Base-by-base conservation (phyloP, 2,113 vertebrate genomes). In the Pongo abelii region DNA sequence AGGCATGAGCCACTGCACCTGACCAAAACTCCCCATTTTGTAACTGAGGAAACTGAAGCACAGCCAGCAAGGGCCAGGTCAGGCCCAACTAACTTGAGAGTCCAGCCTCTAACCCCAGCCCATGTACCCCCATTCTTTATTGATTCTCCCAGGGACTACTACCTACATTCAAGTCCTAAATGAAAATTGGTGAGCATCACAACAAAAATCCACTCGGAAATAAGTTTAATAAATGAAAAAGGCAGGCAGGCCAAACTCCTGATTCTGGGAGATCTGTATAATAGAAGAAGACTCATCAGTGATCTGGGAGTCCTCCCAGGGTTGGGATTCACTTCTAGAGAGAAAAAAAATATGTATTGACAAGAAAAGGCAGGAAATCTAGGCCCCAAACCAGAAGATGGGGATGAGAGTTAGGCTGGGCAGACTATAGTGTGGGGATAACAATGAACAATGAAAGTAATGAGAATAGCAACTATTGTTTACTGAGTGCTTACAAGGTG, bases 121-220 rank as follows among this genome's bases (percentile, higher is more conserved):
- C 25, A 0, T 1, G 1, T 3, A 3, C 1, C 30, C 55, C 17
- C 64, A 38, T 52, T 59, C 27, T 52, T 92, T 46, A 43, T 48
- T 35, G 61, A 14, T 75, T 81, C 86, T 86, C 84, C 50, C 50
- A 80, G 35, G 25, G 46, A 8, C 35, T 59, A 38, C 40, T 12
- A 70, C 16, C n/a, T 69, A 40, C 20, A 46, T 35, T 93, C 43
- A 85, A 46, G 57, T 67, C 81, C 90, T 84, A 64, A 83, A 64
- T 81, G n/a, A 91, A 90, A 95, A 77, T 2, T 50, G 27, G 10
- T 55, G 14, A 46, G 57, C 50, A 18, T 57, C 48, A 22, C 27
- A 57, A 3, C 50, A 72, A 96, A 94, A 81, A 35, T 72, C 59
- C 85, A 90, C 48, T 64, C 77, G 48, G 79, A 96, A 92, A 89